These are phyloP conservation scores for Elephantulus edwardii DNA, from an alignment of 2,113 vertebrate genomes.

Conservation along the genomic window DNA sequence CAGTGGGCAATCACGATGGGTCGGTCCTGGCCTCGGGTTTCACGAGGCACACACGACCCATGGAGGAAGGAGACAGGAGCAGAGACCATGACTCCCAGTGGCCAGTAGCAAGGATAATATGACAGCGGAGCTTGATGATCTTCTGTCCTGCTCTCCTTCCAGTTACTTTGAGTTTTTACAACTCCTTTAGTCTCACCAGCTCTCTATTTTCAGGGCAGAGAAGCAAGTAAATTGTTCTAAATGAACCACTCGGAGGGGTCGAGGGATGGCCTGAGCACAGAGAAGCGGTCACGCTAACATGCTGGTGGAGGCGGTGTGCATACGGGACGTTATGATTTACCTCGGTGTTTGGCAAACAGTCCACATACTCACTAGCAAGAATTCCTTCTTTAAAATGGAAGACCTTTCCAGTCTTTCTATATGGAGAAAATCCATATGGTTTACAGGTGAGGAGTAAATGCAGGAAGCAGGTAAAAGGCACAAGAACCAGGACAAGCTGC, in stretches of 20 bases:
- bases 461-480: conserved; percentile 26
- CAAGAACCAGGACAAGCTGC: not conserved
- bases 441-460: not conserved
- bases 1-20: not conserved
- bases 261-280: not conserved
- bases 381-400: not conserved
- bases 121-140: not conserved
- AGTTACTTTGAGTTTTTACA: conserved; percentile 41
- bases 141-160: not conserved
- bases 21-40: not conserved
- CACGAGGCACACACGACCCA: not conserved
- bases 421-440: not conserved
- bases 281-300: not conserved
- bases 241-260: not conserved
- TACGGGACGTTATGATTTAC: not conserved
- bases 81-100: not conserved
- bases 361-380: not conserved
- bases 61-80: not conserved
- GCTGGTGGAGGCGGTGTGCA: not conserved
- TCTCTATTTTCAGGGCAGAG: conserved; percentile 13
- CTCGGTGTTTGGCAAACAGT: not conserved
- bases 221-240: conserved; percentile 27
- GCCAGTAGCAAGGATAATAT: not conserved
- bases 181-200: conserved; percentile 33
- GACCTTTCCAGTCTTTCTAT: not conserved